Evolutionary conservation across 2,113 vertebrate genomes (phyloP).

Genomic region (Clarias macrocephalus): DNA sequence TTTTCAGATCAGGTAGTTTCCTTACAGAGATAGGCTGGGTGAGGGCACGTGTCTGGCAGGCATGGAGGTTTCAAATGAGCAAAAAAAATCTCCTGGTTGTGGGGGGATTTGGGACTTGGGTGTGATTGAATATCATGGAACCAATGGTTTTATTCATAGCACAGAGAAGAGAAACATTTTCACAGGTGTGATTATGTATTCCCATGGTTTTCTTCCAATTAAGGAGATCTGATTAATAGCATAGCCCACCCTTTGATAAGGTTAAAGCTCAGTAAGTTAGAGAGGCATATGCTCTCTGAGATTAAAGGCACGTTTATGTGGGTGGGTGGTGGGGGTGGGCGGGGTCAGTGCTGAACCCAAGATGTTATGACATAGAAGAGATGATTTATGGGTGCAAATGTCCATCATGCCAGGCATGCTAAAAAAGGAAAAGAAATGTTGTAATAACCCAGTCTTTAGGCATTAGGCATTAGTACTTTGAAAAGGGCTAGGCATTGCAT

Average conservation of each 20-base stretch:
- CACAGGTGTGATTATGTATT: slow-evolving; percentile 1
- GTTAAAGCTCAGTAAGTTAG: slow-evolving; percentile 41
- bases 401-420: neutral
- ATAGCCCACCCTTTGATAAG: slow-evolving; percentile 54
- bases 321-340: too few species aligned
- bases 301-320: slow-evolving; percentile 62
- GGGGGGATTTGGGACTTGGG: too few species aligned
- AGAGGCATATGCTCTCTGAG: slow-evolving; percentile 54
- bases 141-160: neutral
- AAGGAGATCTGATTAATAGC: slow-evolving; percentile 57
- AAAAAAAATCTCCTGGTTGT: too few species aligned
- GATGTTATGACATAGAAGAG: neutral
- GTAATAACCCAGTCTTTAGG: neutral
- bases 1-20: too few species aligned
- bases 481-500: neutral
- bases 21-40: too few species aligned
- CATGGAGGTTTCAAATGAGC: too few species aligned
- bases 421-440: neutral
- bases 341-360: too few species aligned
- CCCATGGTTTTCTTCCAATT: slow-evolving; percentile 8
- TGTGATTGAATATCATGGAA: neutral
- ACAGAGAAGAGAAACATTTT: neutral
- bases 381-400: neutral
- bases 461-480: neutral
- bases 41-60: too few species aligned